These are phyloP conservation scores for Geopemphigus sp. DNA, from an alignment of 1,140 invertebrate genomes.

Conservation along the genomic window DNA sequence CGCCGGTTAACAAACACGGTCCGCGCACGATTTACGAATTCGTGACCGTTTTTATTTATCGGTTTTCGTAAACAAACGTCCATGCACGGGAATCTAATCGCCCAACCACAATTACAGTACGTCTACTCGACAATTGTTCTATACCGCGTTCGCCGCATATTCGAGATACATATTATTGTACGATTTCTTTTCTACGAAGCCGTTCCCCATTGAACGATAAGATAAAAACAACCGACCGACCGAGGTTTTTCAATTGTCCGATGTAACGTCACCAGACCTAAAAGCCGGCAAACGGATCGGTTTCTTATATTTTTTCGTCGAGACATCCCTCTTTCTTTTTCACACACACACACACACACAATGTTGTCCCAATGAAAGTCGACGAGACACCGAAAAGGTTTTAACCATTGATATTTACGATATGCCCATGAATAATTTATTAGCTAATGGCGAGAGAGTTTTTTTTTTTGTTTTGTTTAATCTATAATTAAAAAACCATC, in stretches of 20 bases:
- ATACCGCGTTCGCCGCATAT: too few relatives aligned
- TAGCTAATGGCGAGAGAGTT: slow-evolving; percentile 14
- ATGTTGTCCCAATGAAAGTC: not conserved
- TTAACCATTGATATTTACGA: slow-evolving; percentile 27
- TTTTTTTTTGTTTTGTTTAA: slow-evolving; percentile 11
- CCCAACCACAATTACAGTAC: too few relatives aligned
- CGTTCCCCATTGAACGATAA: not conserved
- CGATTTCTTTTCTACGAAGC: not conserved
- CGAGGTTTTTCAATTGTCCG: not conserved
- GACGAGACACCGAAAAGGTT: slow-evolving; percentile 15
- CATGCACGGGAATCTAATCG: too few relatives aligned
- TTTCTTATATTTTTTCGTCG: not conserved
- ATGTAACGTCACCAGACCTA: not conserved
- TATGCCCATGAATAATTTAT: slow-evolving; percentile 36
- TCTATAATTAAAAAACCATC: slow-evolving; percentile 41
- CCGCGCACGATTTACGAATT: too few relatives aligned
- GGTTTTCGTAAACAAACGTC: too few relatives aligned
- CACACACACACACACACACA: not conserved
- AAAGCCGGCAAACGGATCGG: not conserved
- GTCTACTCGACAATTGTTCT: too few relatives aligned
- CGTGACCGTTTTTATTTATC: too few relatives aligned
- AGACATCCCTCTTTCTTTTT: not conserved
- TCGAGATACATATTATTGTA: too few relatives aligned
- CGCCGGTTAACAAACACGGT: too few relatives aligned
- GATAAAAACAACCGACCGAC: not conserved